A percentile compares a stretch with the other conserved stretches of the same genome.
Conservation (phyloP, 1,140 invertebrate species). For the Mycetomoellerius zeteki region DNA sequence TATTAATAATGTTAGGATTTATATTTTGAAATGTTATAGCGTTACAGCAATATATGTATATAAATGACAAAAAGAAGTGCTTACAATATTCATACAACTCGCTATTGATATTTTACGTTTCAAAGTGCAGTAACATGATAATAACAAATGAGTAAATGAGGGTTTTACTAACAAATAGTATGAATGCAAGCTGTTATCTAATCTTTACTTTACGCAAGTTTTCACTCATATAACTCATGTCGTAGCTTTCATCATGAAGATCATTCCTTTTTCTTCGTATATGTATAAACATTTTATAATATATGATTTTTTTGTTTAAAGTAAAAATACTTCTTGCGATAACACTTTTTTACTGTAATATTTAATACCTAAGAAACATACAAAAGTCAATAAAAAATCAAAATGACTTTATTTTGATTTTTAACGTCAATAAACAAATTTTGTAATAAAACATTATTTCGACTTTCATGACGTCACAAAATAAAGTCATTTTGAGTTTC, state of each 20-base stretch:
- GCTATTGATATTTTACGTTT: slow-evolving; percentile 18
- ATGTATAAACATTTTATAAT: slow-evolving; percentile 22
- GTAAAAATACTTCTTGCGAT: not conserved
- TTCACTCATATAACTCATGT: not conserved
- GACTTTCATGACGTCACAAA: too few species aligned
- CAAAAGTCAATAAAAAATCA: too few species aligned
- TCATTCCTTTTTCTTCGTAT: not conserved
- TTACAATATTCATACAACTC: not conserved
- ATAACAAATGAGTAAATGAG: slow-evolving; percentile 3
- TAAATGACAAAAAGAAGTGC: not conserved
- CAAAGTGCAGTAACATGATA: slow-evolving; percentile 25
- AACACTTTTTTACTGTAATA: not conserved
- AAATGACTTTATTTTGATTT: too few species aligned
- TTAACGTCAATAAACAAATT: too few species aligned
- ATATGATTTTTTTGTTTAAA: not conserved
- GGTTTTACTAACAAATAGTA: slow-evolving; percentile 4
- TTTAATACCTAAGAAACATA: too few species aligned
- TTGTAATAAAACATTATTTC: too few species aligned
- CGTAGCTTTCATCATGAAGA: slow-evolving; percentile 25
- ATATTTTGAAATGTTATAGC: not conserved
- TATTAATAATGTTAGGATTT: not conserved
- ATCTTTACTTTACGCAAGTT: slow-evolving; percentile 51
- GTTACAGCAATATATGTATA: not conserved
- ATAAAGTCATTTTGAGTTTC: too few species aligned
- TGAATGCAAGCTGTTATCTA: slow-evolving; percentile 52